A percentile compares a stretch with the other conserved stretches of the same genome.
These are phyloP conservation scores for Capreolus pygargus DNA, from an alignment of 2,113 vertebrate genomes.

Conservation along the genomic window DNA sequence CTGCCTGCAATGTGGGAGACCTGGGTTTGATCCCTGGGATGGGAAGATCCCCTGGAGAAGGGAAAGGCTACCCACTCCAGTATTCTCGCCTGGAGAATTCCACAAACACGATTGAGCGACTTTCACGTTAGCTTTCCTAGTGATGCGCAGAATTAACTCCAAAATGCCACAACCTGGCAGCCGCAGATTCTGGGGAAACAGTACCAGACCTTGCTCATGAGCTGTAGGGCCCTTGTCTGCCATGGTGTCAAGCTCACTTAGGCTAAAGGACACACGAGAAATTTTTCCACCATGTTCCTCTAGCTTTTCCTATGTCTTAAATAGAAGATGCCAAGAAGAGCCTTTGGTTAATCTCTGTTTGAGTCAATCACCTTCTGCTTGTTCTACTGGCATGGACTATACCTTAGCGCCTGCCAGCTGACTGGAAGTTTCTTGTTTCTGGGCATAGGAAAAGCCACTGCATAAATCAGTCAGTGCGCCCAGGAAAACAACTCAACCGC, in stretches of 20 bases:
- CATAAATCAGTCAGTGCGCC: not conserved
- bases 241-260: not conserved
- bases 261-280: not conserved
- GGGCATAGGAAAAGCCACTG: not conserved
- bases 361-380: slow-evolving; percentile 44
- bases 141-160: not conserved
- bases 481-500: slow-evolving; percentile 61
- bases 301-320: not conserved
- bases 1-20: not conserved
- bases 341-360: slow-evolving; percentile 15
- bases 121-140: not conserved
- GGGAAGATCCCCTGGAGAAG: not conserved
- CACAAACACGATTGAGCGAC: not conserved
- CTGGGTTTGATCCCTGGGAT: not conserved
- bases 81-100: not conserved
- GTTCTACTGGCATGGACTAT: slow-evolving; percentile 24
- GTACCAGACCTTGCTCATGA: not conserved
- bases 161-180: not conserved
- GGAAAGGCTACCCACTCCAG: not conserved
- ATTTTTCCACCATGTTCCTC: not conserved
- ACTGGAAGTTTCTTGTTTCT: slow-evolving; percentile 20
- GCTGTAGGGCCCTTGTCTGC: not conserved
- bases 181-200: not conserved
- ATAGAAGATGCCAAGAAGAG: not conserved
- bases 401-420: slow-evolving; percentile 43